A percentile compares a stretch with the other conserved stretches of the same genome.
Evolutionary conservation across 2,888 invertebrate genomes (phyloP).

Genomic region (Bombyx huttoni): DNA sequence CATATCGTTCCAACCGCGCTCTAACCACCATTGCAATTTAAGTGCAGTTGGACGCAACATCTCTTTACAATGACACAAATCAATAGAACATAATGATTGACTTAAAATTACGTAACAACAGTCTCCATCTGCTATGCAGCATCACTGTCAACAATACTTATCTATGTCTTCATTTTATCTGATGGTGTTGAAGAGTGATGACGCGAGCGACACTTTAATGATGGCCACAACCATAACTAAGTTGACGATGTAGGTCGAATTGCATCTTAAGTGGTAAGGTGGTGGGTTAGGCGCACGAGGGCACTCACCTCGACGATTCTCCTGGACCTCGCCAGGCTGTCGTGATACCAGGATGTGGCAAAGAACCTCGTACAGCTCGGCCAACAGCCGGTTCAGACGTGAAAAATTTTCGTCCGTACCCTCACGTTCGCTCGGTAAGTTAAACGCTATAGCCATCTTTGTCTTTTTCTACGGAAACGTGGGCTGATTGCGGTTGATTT

Average conservation of each 20-base stretch:
- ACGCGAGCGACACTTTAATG: slow-evolving; percentile 64
- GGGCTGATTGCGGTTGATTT: slow-evolving; percentile 55
- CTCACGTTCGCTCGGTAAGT: slow-evolving; percentile 70
- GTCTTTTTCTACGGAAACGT: slow-evolving; percentile 63
- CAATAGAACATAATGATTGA: slow-evolving; percentile 43
- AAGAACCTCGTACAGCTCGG: slow-evolving; percentile 70
- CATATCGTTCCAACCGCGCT: slow-evolving; percentile 27
- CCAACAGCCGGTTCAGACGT: slow-evolving; percentile 68
- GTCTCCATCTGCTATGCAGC: slow-evolving; percentile 68
- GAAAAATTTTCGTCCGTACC: slow-evolving; percentile 71
- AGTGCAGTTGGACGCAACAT: slow-evolving; percentile 72
- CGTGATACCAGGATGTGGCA: slow-evolving; percentile 70
- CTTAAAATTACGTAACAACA: slow-evolving; percentile 69
- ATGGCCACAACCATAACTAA: slow-evolving; percentile 68
- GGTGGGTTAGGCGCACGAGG: slow-evolving; percentile 63
- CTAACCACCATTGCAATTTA: slow-evolving; percentile 66
- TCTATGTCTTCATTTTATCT: slow-evolving; percentile 63
- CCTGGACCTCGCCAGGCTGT: slow-evolving; percentile 62
- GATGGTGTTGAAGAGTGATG: slow-evolving; percentile 68
- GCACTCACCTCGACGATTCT: slow-evolving; percentile 68
- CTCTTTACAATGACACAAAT: slow-evolving; percentile 35
- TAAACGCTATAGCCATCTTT: slow-evolving; percentile 74
- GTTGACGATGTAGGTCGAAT: slow-evolving; percentile 72
- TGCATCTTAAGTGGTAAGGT: slow-evolving; percentile 72
- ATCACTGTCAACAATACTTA: slow-evolving; percentile 67